Evolutionary conservation across 2,113 vertebrate genomes (phyloP).

Genomic region (Pogonocichla stellata): DNA sequence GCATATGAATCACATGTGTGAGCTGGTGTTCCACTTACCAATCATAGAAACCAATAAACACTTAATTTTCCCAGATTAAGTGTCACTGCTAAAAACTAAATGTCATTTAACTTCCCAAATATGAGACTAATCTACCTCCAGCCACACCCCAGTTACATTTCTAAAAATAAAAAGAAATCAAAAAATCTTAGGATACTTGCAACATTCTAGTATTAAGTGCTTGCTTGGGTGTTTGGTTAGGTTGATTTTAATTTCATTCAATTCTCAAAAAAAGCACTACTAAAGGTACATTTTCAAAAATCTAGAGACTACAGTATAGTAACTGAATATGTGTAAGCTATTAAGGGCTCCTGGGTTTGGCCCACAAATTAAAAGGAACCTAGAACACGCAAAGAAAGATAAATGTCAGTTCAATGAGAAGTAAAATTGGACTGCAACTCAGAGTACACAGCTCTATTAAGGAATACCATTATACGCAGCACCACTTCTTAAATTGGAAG

Average conservation of each 20-base stretch:
- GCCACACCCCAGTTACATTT: not conserved
- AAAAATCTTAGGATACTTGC: not conserved
- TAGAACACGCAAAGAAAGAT: not conserved
- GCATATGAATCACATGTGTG: not conserved
- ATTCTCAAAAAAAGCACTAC: not conserved
- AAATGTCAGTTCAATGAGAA: not conserved
- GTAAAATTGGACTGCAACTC: not conserved
- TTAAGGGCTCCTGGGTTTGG: not conserved
- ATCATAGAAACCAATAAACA: not conserved
- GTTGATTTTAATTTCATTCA: not conserved
- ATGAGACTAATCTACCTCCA: not conserved
- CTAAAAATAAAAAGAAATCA: not conserved
- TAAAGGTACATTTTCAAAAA: not conserved
- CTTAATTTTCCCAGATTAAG: not conserved
- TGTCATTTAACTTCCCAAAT: not conserved
- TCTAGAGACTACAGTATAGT: not conserved
- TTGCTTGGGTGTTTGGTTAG: not conserved
- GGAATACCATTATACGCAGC: not conserved
- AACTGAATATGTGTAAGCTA: not conserved
- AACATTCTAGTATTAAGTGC: not conserved
- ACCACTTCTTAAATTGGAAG: not conserved
- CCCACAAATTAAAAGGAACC: not conserved
- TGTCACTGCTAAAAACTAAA: not conserved
- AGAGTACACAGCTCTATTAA: not conserved
- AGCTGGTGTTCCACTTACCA: not conserved